Percentiles rank a stretch among this genome's conserved stretches.
These are phyloP conservation scores for Syngnathus rostellatus DNA, from an alignment of 2,797 vertebrate genomes.

Conservation along the genomic window DNA sequence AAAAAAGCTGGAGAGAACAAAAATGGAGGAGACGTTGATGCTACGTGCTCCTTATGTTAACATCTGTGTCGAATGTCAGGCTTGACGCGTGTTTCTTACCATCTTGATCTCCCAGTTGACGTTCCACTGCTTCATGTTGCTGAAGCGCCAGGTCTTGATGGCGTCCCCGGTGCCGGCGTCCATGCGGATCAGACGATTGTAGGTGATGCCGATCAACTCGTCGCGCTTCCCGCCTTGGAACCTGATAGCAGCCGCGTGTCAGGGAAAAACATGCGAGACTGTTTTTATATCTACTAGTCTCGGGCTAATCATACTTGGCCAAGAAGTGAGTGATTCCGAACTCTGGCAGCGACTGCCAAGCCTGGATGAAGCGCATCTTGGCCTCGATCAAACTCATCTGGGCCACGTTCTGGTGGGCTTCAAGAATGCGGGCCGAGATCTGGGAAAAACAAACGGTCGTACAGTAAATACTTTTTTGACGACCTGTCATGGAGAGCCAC, in stretches of 20 bases:
- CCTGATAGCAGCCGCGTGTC: constrained; percentile 50
- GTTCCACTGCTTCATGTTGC: constrained; percentile 99
- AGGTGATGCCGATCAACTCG: constrained; percentile 94
- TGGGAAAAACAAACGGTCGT: constrained; percentile 42
- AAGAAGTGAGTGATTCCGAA: constrained; percentile 98
- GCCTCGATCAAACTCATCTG: constrained; percentile 99
- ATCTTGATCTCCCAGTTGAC: constrained; percentile 99
- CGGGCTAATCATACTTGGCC: constrained; percentile 76
- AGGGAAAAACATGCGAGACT: background rate
- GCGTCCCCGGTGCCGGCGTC: constrained; percentile 88
- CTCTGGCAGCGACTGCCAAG: constrained; percentile 95
- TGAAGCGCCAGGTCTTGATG: constrained; percentile 96
- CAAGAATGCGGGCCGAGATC: constrained; percentile 94
- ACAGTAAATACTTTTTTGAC: background rate
- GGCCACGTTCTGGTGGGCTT: constrained; percentile 97
- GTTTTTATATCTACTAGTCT: no score
- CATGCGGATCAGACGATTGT: constrained; percentile 95
- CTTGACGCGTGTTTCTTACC: constrained; percentile 57
- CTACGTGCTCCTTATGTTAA: background rate
- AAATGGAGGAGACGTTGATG: background rate
- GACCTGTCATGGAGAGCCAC: constrained; percentile 13
- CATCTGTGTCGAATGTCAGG: background rate
- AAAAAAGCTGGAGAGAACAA: background rate
- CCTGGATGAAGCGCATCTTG: constrained; percentile 97
- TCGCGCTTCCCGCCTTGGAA: constrained; percentile 95